phyloP scores from a whole-genome alignment of 92 coral and sea anemone genomes.

The Epizoanthus rinbou region DNA sequence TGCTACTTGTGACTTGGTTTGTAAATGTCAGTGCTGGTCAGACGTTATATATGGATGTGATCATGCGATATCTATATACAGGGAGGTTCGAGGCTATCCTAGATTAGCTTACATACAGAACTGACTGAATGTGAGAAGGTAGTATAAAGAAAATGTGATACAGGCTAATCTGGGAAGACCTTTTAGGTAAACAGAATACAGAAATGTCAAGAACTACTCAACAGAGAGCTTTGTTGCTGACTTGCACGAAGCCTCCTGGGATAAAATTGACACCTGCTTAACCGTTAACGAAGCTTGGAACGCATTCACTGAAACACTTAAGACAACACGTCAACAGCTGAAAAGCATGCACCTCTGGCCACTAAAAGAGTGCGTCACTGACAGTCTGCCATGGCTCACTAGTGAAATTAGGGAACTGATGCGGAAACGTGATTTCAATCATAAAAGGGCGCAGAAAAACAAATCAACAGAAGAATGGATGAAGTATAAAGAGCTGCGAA shows the following conservation, averaged over 20 bases:
- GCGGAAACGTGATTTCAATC: slow-evolving; percentile 46
- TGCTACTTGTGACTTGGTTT: no score
- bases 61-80: no score
- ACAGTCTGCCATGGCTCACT: slow-evolving; percentile 41
- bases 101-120: no score
- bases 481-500: slow-evolving; percentile 42
- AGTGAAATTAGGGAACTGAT: no score
- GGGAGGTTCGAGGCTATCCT: no score
- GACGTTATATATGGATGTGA: no score
- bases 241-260: slow-evolving; percentile 45
- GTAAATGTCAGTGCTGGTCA: no score
- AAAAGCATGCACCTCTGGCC: slow-evolving; percentile 43
- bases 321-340: slow-evolving; percentile 19
- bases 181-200: no score
- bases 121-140: no score
- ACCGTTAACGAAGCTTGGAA: slow-evolving; percentile 33
- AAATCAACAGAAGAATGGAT: slow-evolving; percentile 39
- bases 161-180: no score
- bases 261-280: slow-evolving; percentile 26
- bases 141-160: no score
- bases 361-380: slow-evolving; percentile 34
- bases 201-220: slow-evolving; percentile 31
- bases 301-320: slow-evolving; percentile 38
- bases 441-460: slow-evolving; percentile 35
- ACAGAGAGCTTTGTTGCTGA: slow-evolving; percentile 25